Evolutionary conservation across 23 tunicate genomes (phyloP).

Genomic region (Oikopleura dioica): DNA sequence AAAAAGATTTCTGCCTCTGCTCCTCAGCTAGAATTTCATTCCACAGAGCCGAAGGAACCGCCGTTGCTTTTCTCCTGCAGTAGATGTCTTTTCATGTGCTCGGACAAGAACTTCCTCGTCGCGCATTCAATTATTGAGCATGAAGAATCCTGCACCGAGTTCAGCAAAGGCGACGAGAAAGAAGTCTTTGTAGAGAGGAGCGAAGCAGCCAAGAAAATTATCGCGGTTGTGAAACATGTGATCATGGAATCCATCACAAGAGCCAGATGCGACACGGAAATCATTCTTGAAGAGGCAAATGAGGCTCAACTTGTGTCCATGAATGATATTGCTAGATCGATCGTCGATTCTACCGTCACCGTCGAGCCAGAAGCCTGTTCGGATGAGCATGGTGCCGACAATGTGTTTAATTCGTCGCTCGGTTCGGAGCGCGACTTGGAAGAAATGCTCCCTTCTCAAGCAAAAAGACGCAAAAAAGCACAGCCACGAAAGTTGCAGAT

Average conservation of each 20-base stretch:
- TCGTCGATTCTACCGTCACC: too few species aligned
- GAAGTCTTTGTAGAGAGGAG: background rate
- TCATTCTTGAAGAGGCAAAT: background rate
- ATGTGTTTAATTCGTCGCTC: too few species aligned
- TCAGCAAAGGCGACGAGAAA: background rate
- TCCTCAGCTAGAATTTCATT: background rate
- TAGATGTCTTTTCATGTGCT: background rate
- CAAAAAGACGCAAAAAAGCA: slow-evolving; percentile 10
- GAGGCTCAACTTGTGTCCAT: background rate
- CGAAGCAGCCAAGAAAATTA: background rate
- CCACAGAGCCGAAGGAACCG: background rate
- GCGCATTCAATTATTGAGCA: background rate
- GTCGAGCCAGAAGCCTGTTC: too few species aligned
- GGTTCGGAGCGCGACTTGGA: background rate
- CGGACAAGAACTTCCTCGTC: background rate
- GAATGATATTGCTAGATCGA: background rate
- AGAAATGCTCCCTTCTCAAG: background rate
- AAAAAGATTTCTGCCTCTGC: slow-evolving; percentile 2
- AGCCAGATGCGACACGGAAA: background rate
- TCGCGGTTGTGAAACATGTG: background rate
- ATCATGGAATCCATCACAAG: background rate
- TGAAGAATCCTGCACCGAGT: too few species aligned
- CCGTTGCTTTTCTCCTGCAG: background rate
- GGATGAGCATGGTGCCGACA: too few species aligned
- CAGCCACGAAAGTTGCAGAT: background rate